Percentiles rank a stretch among this genome's conserved stretches.
Evolutionary conservation across 2,888 invertebrate genomes (phyloP).

Genomic region (Lordiphosa fenestrarum): DNA sequence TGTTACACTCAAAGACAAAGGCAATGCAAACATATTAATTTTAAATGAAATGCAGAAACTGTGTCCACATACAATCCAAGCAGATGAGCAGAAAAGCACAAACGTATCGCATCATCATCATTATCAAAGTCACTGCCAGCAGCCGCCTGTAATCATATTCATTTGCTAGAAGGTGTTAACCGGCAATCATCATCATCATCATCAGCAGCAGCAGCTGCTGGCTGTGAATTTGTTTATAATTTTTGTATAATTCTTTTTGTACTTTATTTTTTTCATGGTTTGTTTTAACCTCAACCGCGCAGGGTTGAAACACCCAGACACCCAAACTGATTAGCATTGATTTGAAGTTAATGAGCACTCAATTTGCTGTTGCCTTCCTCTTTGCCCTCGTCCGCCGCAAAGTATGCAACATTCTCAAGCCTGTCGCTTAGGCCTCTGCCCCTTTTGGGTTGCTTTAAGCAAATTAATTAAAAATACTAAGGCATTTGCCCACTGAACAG

Average conservation of each 20-base stretch:
- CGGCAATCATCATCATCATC: constrained; percentile 26
- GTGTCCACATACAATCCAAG: not conserved
- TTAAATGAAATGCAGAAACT: constrained; percentile 3
- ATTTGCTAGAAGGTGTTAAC: not conserved
- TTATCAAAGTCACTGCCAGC: constrained; percentile 24
- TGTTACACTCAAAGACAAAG: no score
- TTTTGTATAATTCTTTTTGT: constrained; percentile 14
- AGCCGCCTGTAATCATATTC: constrained; percentile 45
- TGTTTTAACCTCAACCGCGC: no score
- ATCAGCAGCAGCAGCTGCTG: constrained; percentile 42
- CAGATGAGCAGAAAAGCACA: constrained; percentile 1
- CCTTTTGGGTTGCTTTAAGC: constrained; percentile 45
- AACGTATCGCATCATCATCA: constrained; percentile 1
- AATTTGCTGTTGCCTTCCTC: constrained; percentile 50
- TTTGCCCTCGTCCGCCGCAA: constrained; percentile 34
- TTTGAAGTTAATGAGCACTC: constrained; percentile 67
- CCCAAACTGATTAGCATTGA: constrained; percentile 70
- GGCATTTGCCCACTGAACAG: constrained; percentile 47
- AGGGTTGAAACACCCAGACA: constrained; percentile 4
- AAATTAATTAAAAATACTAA: constrained; percentile 73
- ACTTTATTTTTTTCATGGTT: not conserved
- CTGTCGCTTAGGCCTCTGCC: constrained; percentile 11
- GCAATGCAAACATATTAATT: not conserved
- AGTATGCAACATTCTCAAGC: constrained; percentile 54
- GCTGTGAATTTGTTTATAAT: constrained; percentile 58